Base-by-base conservation (phyloP, 2,888 invertebrate genomes). In the Campoplex nolae region DNA sequence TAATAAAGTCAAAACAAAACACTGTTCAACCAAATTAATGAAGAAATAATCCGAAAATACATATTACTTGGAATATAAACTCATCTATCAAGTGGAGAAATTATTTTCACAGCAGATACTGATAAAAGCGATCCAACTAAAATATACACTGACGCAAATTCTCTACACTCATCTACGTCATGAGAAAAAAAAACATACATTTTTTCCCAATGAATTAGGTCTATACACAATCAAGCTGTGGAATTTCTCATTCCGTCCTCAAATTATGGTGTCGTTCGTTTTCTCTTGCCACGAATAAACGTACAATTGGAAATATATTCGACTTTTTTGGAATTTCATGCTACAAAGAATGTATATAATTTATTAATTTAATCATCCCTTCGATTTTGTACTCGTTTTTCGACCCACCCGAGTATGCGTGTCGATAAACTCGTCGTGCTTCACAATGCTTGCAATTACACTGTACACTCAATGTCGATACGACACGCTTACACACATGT, bases 381-480 rank as follows among this genome's bases (percentile, higher is more conserved):
- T 8, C 2, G 4, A 42, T n/a, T 45, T n/a, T 11, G 42, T 42
- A 8, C n/a, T 35, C 42, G 8, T 68, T 42, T 3, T 42, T 18
- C 23, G n/a, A 42, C 68, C 68, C 68, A 13, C 13, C 6, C 32
- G 38, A 3, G 67, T 68, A 42, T 74, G 74, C 74, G 56, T 74
- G 74, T 56, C n/a, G 56, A 54, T 74, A 74, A 74, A 56, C 74
- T 56, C 32, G 73, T 35, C 54, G 73, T 73, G 54, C 74, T 56
- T 38, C 16, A 35, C 56, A 38, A 56, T 56, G 71, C 48, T 54
- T 16, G 54, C 54, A 74, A 74, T 74, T 56, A 74, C 23, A 74
- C 35, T 73, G 3, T 32, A 28, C 73, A 73, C 71, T 35, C 73
- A 54, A 51, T 73, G 73, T 54, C 28, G 32, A 73, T 35, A 28